Base-by-base conservation (phyloP, 30 jellyfish, hydroid and myxozoan species). In the Aurelia sp. region DNA sequence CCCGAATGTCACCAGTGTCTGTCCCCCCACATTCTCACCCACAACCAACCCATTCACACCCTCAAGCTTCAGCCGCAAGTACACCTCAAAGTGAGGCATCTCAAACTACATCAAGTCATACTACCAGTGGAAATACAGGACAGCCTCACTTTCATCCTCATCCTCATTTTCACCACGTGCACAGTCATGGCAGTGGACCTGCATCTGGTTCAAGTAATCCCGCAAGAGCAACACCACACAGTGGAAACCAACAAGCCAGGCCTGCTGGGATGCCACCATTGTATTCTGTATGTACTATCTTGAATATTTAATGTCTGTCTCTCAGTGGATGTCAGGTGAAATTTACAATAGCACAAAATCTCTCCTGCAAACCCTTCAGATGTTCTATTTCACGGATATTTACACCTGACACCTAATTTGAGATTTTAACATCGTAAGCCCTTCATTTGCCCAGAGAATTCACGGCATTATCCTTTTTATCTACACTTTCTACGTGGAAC, bases 1-100 rank as follows among this genome's bases (percentile, higher is more conserved):
- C 99, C 22, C 92, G 96, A 17, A 84, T 95, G 80, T 83, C 92
- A 24, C 99, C 99, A 33, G 86, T 95, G 16, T 67, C 83, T 44
- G 76, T 82, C 21, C 91, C 96, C 38, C 97, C 84, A 9, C 68
- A 65, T 48, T 47, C 90, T 40, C 71, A 48, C 70, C 53, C 63
- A 10, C 68, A 65, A 24, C 41, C 92, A 67, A 35, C 63, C 4
- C 68, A 65, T 59, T 47, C 92, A 67, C 64, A 38, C 63, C 31
- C 60, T 18, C 67, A 3, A 13, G 67, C 84, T 16, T 44, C 68
- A 3, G 7, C 76, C 40, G 8, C 88, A 4, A 20, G 74, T 13
- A 20, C 96, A 50, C 16, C 83, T 11, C 72, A 63, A 40, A 66
- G 55, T 40, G 81, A 30, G 24, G 17, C 90, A 13, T 18, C 86